These are phyloP conservation scores for Rhimphoctona megacephalus DNA, from an alignment of 2,888 invertebrate species.

Conservation along the genomic window DNA sequence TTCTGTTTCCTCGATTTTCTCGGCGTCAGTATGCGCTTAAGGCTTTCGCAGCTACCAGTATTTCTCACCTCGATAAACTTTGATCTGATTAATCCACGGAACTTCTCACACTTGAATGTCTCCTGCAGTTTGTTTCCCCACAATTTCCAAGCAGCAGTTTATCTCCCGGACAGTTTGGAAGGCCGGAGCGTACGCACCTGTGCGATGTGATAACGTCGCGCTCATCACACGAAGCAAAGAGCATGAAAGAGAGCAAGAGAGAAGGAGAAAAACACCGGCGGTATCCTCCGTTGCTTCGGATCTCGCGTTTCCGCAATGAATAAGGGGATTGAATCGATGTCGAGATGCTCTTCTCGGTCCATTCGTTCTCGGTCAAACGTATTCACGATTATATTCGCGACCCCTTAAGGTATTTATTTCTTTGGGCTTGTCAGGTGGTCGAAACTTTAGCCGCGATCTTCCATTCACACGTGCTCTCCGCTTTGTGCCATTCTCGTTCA, in stretches of 20 bases:
- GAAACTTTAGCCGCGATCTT: conserved; percentile 41
- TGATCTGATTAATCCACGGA: conserved; percentile 38
- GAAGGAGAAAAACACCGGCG: conserved; percentile 28
- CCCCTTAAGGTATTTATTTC: conserved; percentile 53
- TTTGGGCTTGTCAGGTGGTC: conserved; percentile 1
- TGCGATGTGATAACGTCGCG: conserved; percentile 65
- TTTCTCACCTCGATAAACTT: conserved; percentile 34
- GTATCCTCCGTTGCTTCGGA: conserved; percentile 25
- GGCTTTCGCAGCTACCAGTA: not conserved
- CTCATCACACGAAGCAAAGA: conserved; percentile 32
- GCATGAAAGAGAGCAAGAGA: conserved; percentile 6
- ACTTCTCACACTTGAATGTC: conserved; percentile 29
- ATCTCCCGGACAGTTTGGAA: conserved; percentile 60
- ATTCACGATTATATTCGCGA: conserved; percentile 37
- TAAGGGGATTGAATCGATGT: conserved; percentile 74
- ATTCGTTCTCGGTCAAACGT: conserved; percentile 53
- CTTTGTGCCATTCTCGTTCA: conserved; percentile 53
- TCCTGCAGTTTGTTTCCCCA: conserved; percentile 44
- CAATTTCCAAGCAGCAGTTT: conserved; percentile 53
- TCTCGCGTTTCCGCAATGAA: conserved; percentile 63
- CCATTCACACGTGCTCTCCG: conserved; percentile 15
- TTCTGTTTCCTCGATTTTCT: not conserved
- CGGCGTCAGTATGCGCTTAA: not conserved
- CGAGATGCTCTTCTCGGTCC: conserved; percentile 63
- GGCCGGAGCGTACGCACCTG: conserved; percentile 62